phyloP scores from a whole-genome alignment of 2,113 vertebrate genomes.

The Cyprichromis sp. region DNA sequence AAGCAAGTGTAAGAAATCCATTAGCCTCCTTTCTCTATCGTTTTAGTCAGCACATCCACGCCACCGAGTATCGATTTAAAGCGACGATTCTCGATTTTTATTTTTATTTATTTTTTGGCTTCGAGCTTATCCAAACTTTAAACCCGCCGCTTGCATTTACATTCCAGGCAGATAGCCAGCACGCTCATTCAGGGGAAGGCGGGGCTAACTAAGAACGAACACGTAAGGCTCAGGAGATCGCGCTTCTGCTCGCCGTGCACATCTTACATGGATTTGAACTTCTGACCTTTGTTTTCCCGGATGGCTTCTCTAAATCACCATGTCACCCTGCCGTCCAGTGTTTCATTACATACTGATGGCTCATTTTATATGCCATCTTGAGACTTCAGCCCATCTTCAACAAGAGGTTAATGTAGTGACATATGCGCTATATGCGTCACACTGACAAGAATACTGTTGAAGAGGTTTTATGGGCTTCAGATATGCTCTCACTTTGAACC shows the following conservation, averaged over 20 bases:
- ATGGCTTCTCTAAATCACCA: neutral
- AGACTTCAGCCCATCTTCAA: neutral
- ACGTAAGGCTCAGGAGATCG: neutral
- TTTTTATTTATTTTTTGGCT: neutral
- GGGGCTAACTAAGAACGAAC: neutral
- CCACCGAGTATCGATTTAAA: neutral
- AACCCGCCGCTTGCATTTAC: slow-evolving; percentile 6
- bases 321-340: neutral
- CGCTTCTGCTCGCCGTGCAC: neutral
- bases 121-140: neutral
- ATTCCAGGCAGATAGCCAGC: slow-evolving; percentile 2
- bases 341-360: neutral
- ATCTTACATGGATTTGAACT: neutral
- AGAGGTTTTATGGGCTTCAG: neutral
- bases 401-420: neutral
- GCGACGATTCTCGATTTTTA: neutral
- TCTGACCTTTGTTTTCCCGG: neutral
- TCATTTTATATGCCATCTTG: neutral
- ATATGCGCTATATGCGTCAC: neutral
- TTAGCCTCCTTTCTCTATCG: neutral
- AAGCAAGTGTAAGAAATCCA: slow-evolving; percentile 10
- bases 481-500: neutral
- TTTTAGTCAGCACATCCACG: slow-evolving; percentile 15
- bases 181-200: neutral
- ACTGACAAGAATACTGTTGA: neutral